A percentile compares a stretch with the other conserved stretches of the same genome.
Conservation (phyloP, 2,888 invertebrate genomes). For the Epinotia demarniana region DNA sequence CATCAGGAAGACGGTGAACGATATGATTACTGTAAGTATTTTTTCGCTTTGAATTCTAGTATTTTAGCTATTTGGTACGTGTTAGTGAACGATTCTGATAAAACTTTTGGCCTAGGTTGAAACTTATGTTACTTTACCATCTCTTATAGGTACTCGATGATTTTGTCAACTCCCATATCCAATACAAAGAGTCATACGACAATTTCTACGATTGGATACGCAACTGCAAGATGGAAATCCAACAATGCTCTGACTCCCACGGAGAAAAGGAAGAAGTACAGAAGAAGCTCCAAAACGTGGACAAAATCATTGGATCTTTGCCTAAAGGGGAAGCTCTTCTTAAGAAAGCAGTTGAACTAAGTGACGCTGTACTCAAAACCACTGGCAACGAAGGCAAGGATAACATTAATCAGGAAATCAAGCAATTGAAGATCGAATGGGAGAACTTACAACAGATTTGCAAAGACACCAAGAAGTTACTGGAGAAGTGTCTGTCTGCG, state of each 20-base stretch:
- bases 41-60: background rate
- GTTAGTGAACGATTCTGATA: background rate
- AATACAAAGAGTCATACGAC: conserved; percentile 92
- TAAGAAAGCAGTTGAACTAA: conserved; percentile 89
- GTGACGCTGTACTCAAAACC: conserved; percentile 89
- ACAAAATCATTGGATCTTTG: conserved; percentile 87
- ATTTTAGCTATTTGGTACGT: background rate
- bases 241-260: conserved; percentile 93
- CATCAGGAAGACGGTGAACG: conserved; percentile 87
- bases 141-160: conserved; percentile 88
- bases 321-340: conserved; percentile 89
- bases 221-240: conserved; percentile 91
- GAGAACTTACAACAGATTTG: conserved; percentile 91
- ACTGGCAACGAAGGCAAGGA: conserved; percentile 94
- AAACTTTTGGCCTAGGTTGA: background rate
- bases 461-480: conserved; percentile 89
- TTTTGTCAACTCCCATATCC: conserved; percentile 94
- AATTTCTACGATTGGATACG: conserved; percentile 94
- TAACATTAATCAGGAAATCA: conserved; percentile 91
- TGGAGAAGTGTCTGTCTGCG: conserved; percentile 90
- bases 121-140: background rate
- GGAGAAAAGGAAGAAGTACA: conserved; percentile 92
- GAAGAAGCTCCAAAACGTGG: conserved; percentile 90
- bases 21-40: conserved; percentile 86
- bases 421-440: conserved; percentile 92